Conservation (phyloP, 2,113 vertebrate species). For the Epinephelus lanceolatus region DNA sequence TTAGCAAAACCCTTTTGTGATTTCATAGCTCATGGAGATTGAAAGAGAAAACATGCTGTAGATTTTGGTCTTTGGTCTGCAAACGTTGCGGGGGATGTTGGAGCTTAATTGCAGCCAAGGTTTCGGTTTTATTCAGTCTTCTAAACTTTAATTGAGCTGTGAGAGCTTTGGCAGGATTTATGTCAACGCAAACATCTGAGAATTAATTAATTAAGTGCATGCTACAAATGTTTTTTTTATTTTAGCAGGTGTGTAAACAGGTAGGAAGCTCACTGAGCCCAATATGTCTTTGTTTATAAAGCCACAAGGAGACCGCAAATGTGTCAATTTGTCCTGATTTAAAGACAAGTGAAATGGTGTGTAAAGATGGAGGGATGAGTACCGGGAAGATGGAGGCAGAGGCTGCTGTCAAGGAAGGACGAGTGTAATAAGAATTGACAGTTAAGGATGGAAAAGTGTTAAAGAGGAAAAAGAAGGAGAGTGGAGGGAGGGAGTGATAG, state of each 20-base stretch:
- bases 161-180: neutral
- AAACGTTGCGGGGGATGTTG: neutral
- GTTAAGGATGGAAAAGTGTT: constrained; percentile 29
- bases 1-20: constrained; percentile 41
- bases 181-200: constrained; percentile 2
- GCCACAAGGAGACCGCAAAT: constrained; percentile 3
- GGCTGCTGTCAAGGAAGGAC: neutral
- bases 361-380: constrained; percentile 5
- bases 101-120: constrained; percentile 1
- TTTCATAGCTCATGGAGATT: constrained; percentile 34
- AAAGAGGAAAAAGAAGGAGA: constrained; percentile 16
- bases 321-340: constrained; percentile 35
- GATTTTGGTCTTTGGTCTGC: constrained; percentile 38
- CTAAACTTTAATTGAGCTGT: constrained; percentile 16
- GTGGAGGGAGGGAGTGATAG: constrained; percentile 2
- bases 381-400: neutral
- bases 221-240: neutral
- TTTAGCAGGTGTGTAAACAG: constrained; percentile 33
- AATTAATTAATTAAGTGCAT: neutral
- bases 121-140: neutral
- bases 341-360: constrained; percentile 24
- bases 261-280: neutral
- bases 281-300: constrained; percentile 30
- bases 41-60: neutral
- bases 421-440: constrained; percentile 30